Evolutionary conservation across 2,797 vertebrate genomes (phyloP), one percentile per base, ranked within the genome.

Genomic region (Platyrinchus mystaceus): DNA sequence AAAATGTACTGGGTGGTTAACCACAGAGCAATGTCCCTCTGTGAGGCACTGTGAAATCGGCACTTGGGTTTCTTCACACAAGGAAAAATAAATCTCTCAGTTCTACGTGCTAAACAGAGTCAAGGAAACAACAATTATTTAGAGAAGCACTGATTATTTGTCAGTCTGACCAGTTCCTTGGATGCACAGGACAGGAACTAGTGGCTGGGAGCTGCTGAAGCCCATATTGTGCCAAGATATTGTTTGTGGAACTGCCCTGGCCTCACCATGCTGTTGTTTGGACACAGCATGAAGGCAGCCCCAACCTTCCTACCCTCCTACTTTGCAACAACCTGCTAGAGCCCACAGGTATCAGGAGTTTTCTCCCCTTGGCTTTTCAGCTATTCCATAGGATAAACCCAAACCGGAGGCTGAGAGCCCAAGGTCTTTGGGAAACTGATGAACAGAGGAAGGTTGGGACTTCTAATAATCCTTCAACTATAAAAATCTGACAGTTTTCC

Each of bases 311-410:
- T 49, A 62, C 23, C 28, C 26, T 44, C 53, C 46, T 37, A 16
- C 66, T 30, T 3, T 9, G 36, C 27, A 43, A 24, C 4, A 9
- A 20, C 50, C 22, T 2, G 0, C n/a, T 2, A 14, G 6, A 79
- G 32, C 14, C 50, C 37, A 16, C 0, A 0, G 28, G 20, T 24
- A 4, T 13, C 7, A 1, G 49, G 19, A 76, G 4, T 30, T 67
- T 10, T 41, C 22, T 71, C 39, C 37, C 36, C 47, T 34, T 59
- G 67, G 36, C 37, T 62, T 44, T n/a, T 46, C 47, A 79, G 36
- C 26, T 69, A 32, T 73, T 69, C 44, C 30, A 1, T 7, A 70
- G 44, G 2, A 55, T 34, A 39, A 44, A 63, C n/a, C 49, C 11
- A 17, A 89, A 59, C 20, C 10, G 59, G 55, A 69, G 30, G 30